phyloP scores from a whole-genome alignment of 2,888 invertebrate genomes.

The Rosalia funebris region DNA sequence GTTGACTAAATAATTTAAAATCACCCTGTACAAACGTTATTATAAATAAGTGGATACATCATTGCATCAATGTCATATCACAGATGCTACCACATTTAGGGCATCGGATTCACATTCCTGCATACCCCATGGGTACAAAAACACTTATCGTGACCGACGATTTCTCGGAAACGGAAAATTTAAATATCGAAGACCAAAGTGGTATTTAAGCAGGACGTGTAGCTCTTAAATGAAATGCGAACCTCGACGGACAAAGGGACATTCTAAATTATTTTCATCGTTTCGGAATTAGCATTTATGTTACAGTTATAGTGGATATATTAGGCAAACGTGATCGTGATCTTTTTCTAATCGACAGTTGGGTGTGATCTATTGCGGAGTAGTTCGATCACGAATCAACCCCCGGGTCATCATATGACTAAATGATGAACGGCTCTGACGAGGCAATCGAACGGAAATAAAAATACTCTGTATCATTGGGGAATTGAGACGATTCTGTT shows the following conservation, averaged over 20 bases:
- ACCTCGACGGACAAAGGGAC: conserved; percentile 25
- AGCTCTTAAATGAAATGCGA: background rate
- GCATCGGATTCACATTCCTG: too few species aligned
- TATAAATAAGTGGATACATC: too few species aligned
- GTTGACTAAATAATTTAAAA: too few species aligned
- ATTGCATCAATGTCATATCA: too few species aligned
- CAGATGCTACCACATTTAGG: too few species aligned
- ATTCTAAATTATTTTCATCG: conserved; percentile 41
- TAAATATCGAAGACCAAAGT: background rate
- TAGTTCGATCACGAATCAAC: conserved; percentile 50
- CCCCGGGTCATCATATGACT: conserved; percentile 40
- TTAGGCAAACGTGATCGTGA: conserved; percentile 52
- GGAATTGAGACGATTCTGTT: too few species aligned
- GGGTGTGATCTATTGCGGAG: conserved; percentile 48
- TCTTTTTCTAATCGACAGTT: conserved; percentile 53
- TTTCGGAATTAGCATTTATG: conserved; percentile 43
- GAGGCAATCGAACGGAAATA: too few species aligned
- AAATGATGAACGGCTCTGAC: conserved; percentile 25
- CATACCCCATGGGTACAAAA: background rate
- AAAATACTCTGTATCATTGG: too few species aligned
- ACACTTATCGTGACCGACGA: background rate
- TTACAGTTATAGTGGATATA: conserved; percentile 46
- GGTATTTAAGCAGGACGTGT: too few species aligned
- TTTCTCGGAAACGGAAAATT: background rate
- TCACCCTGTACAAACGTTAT: too few species aligned